Base-by-base conservation (phyloP, 2,797 vertebrate species). In the Sylvia borin region DNA sequence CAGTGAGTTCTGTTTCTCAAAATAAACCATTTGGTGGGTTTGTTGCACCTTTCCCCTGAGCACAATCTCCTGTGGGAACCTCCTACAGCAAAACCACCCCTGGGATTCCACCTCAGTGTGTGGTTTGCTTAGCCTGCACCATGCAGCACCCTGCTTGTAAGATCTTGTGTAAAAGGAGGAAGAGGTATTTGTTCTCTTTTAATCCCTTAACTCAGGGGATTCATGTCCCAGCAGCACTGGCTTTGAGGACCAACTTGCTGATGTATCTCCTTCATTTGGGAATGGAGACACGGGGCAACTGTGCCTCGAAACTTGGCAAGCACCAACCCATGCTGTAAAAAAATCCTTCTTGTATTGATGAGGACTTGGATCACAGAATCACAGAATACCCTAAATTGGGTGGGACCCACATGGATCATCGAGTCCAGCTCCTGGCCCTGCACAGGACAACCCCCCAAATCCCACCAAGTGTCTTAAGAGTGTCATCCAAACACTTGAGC, bases 361-460 rank as follows among this genome's bases (percentile, higher is more conserved):
- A 82, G 71, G 64, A 5, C 17, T 24, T 53, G 40, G 54, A 29
- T 25, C 19, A 24, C 17, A 32, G 61, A 34, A 34, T 31, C 53
- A 31, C 7, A 51, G 57, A 26, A 29, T 8, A 2, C 31, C 12
- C 34, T 42, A 58, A 27, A 8, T 0, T 53, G 31, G 72, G 73
- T 77, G 13, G 27, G 10, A 47, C 16, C 13, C 31, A 58, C 34
- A 27, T 0, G 2, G 13, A 32, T 40, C 38, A 65, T 8, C 0
- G 1, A 24, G n/a, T 40, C 24, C 80, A 57, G 25, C 58, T 65
- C 58, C 51, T 53, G 38, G 18, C 7, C 38, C 60, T 7, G 13
- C 17, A 65, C 20, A 34, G 29, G 25, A 40, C 25, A 53, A 10
- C 7, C 7, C 25, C 31, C 20, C 24, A 36, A 25, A 42, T 48